A percentile compares a stretch with the other conserved stretches of the same genome.
These are phyloP conservation scores for Nibea albiflora DNA, from an alignment of 2,113 vertebrate species.

Conservation along the genomic window DNA sequence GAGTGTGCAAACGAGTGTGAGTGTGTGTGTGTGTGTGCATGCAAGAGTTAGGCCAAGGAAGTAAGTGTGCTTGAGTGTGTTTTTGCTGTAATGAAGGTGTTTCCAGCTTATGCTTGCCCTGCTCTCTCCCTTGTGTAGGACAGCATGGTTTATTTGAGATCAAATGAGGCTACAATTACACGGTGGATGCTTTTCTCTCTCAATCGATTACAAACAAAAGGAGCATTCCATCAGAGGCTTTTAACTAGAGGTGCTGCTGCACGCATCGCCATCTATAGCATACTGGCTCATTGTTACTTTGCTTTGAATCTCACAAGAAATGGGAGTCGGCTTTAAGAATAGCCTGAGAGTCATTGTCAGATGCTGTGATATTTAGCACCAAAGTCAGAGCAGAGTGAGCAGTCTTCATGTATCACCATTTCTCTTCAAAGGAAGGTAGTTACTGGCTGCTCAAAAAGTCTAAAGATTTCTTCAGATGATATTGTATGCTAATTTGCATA, in stretches of 20 bases:
- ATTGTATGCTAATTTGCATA: constrained; percentile 3
- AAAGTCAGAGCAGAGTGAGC: constrained; percentile 26
- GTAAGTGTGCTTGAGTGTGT: constrained; percentile 30
- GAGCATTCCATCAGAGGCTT: constrained; percentile 66
- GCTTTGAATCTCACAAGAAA: constrained; percentile 31
- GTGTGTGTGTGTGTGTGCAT: constrained; percentile 9
- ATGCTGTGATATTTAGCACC: constrained; percentile 24
- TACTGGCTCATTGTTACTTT: constrained; percentile 11
- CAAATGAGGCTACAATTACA: constrained; percentile 78
- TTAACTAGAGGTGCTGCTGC: constrained; percentile 47
- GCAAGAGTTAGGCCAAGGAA: constrained; percentile 20
- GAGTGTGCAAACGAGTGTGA: constrained; percentile 42
- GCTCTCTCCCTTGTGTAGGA: constrained; percentile 48
- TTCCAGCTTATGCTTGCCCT: constrained; percentile 50
- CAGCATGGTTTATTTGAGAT: constrained; percentile 74
- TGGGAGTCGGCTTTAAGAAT: constrained; percentile 5
- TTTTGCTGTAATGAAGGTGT: constrained; percentile 67
- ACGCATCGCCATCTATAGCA: constrained; percentile 24
- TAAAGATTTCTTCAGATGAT: constrained; percentile 22
- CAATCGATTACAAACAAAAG: constrained; percentile 75
- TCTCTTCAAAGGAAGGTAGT: background rate
- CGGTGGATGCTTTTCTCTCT: constrained; percentile 63
- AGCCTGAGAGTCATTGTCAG: background rate
- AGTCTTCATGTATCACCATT: background rate
- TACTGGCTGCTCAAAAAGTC: constrained; percentile 16